These are phyloP conservation scores for Synanceia verrucosa DNA, from an alignment of 2,797 vertebrate species.

Conservation along the genomic window DNA sequence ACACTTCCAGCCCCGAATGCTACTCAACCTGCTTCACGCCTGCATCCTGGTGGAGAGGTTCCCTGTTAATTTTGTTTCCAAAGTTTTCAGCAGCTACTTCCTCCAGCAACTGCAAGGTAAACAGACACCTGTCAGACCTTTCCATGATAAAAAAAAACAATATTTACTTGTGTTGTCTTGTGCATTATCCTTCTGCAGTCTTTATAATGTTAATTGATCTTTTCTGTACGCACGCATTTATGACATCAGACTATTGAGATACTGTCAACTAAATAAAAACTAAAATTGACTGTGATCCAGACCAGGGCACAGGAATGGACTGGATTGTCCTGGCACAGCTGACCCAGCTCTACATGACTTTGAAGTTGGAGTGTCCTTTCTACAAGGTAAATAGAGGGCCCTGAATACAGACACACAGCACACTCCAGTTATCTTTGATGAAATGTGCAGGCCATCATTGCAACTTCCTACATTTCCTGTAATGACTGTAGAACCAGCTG, in stretches of 20 bases:
- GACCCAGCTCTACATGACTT: constrained; percentile 90
- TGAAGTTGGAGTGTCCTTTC: constrained; percentile 90
- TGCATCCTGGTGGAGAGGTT: constrained; percentile 88
- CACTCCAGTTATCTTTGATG: not conserved
- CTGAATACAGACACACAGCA: constrained; percentile 32
- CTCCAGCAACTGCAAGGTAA: constrained; percentile 92
- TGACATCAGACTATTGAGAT: not conserved
- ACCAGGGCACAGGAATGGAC: constrained; percentile 77
- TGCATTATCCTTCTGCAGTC: not conserved
- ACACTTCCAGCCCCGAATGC: constrained; percentile 85
- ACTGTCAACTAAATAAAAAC: not conserved
- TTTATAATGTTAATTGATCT: no score
- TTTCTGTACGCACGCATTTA: no score
- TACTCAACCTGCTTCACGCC: constrained; percentile 88
- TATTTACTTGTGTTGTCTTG: no score
- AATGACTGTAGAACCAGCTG: not conserved
- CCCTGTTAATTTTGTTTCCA: constrained; percentile 92
- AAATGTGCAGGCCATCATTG: not conserved
- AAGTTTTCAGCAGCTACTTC: constrained; percentile 91
- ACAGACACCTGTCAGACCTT: not conserved
- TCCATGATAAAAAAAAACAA: not conserved
- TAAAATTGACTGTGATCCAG: constrained; percentile 71
- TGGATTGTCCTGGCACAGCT: constrained; percentile 81
- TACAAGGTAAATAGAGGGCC: constrained; percentile 90
- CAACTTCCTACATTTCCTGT: not conserved